Evolutionary conservation across 2,797 vertebrate species (phyloP).

Genomic region (Platyrinchus mystaceus): DNA sequence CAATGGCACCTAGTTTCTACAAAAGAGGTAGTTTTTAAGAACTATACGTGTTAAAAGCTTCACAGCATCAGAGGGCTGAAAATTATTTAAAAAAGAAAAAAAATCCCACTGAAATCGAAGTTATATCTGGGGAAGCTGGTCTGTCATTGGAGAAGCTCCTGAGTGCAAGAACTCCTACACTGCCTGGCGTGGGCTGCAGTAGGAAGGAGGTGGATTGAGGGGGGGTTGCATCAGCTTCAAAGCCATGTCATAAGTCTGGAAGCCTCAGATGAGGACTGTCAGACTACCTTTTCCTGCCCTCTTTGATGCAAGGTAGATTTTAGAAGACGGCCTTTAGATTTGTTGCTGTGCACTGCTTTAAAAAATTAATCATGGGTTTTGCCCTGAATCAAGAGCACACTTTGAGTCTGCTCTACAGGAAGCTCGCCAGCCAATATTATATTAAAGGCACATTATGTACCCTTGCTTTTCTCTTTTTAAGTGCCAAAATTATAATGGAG

Average conservation of each 20-base stretch:
- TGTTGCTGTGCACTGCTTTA: background rate
- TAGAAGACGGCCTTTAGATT: background rate
- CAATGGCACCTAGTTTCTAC: background rate
- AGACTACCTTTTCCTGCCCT: background rate
- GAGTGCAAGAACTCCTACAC: background rate
- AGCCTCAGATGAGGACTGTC: background rate
- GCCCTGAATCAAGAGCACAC: rapidly evolving
- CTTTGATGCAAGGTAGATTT: background rate
- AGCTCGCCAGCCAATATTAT: background rate
- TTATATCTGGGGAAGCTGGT: background rate
- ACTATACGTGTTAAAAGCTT: background rate
- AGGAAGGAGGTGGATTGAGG: background rate
- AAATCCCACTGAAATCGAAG: background rate
- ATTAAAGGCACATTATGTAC: background rate
- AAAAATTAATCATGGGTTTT: background rate
- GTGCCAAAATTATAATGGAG: background rate
- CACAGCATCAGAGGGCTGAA: background rate
- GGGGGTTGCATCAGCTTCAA: background rate
- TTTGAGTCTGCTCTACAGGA: background rate
- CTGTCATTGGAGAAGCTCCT: background rate
- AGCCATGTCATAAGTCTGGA: background rate
- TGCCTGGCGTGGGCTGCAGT: background rate
- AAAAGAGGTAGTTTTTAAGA: background rate
- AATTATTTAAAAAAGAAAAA: background rate
- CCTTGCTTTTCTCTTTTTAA: background rate